phyloP scores from a whole-genome alignment of 2,888 invertebrate genomes.

The Hoplodrina ambigua region DNA sequence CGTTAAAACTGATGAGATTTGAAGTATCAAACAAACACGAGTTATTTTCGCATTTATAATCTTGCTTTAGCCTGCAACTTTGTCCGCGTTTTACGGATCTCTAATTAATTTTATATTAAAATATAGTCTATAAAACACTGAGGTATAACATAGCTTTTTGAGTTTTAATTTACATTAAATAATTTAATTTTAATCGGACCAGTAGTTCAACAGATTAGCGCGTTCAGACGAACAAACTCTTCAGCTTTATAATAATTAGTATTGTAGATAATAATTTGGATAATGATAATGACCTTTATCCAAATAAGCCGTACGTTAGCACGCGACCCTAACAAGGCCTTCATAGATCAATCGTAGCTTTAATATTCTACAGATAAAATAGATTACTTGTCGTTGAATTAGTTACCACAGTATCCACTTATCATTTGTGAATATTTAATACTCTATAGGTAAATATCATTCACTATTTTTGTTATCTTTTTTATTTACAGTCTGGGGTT shows the following conservation, averaged over 20 bases:
- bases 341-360: background rate
- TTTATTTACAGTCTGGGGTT: slow-evolving; percentile 1
- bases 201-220: too few species aligned
- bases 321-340: slow-evolving; percentile 27
- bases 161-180: too few species aligned
- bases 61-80: too few species aligned
- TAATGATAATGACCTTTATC: slow-evolving; percentile 57
- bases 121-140: too few species aligned
- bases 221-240: too few species aligned
- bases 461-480: slow-evolving; percentile 20
- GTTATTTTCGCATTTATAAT: too few species aligned
- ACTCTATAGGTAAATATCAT: slow-evolving; percentile 23
- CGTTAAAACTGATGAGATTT: too few species aligned
- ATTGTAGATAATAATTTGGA: background rate
- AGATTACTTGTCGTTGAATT: slow-evolving; percentile 35
- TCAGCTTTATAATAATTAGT: background rate
- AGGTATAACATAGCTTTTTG: too few species aligned
- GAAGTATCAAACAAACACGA: too few species aligned
- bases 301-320: slow-evolving; percentile 19
- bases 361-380: slow-evolving; percentile 37
- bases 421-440: slow-evolving; percentile 33
- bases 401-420: slow-evolving; percentile 9
- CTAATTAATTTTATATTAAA: too few species aligned
- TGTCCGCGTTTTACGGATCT: too few species aligned
- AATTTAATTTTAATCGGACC: too few species aligned